phyloP scores from a whole-genome alignment of 1,140 invertebrate genomes.

The Lamellibrachia luymesi region DNA sequence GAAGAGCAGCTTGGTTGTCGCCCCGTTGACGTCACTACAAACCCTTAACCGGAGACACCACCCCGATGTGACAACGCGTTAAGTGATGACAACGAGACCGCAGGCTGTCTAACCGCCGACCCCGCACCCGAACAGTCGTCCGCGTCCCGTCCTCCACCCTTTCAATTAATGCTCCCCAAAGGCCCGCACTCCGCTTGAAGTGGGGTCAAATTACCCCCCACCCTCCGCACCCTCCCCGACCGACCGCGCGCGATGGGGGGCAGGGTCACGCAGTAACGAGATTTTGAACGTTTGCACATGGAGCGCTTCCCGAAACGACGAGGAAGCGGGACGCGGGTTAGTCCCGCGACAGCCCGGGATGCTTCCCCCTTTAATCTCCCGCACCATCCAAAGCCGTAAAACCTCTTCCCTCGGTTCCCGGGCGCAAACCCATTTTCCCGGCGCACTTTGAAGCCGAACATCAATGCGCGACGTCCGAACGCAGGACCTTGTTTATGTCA shows the following conservation, averaged over 20 bases:
- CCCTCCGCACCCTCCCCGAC: background rate
- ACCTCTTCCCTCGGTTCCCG: background rate
- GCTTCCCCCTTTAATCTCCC: background rate
- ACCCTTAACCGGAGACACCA: background rate
- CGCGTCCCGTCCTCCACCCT: background rate
- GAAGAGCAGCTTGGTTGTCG: background rate
- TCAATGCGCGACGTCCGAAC: background rate
- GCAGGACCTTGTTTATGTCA: background rate
- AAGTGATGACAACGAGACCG: background rate
- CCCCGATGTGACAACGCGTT: background rate
- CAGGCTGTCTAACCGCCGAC: background rate
- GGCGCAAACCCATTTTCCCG: background rate
- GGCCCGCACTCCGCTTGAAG: background rate
- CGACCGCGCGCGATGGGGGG: background rate
- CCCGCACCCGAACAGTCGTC: too few species aligned
- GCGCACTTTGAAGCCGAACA: background rate
- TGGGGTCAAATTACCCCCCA: background rate
- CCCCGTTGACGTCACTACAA: background rate
- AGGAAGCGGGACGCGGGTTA: background rate
- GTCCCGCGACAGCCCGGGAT: background rate
- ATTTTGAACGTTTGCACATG: constrained; percentile 1
- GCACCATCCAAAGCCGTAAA: background rate
- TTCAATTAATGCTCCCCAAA: background rate
- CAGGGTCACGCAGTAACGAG: background rate
- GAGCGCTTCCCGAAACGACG: too few species aligned